Base-by-base conservation (phyloP, 2,888 invertebrate genomes). In the Yponomeuta sedellus region DNA sequence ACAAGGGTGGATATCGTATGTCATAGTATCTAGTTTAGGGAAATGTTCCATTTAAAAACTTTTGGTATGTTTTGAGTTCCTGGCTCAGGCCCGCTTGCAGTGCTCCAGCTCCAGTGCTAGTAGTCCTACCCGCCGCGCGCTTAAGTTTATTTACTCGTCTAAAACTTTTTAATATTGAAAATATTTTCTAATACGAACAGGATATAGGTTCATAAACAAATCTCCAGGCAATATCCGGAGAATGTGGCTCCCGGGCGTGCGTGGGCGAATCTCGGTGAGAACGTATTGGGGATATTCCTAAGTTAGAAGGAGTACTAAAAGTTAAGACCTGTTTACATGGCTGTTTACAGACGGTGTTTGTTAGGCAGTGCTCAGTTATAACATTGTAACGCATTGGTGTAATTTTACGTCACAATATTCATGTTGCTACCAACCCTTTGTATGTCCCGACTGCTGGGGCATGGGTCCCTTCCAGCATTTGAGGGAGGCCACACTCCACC, bases 141-240 rank as follows among this genome's bases (percentile, higher is more conserved):
- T 52, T 4, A 52, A 52, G 44, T 52, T 52, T 52, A 52, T 52
- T 52, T 52, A 16, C 44, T 52, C 44, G 16, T 52, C 44, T 0
- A 12, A 52, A 52, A 52, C 16, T 52, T 52, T 52, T 52, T 52
- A 16, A 52, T 12, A 52, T 12, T 52, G 44, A 52, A 52, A 16
- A 52, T 16, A 16, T 52, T 52, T 52, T 16, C 16, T 52, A 12
- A 52, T 44, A 44, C 12, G 16, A 44, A 44, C 44, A 16, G 44
- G 44, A 44, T 44, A 44, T 52, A 52, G 44, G 44, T 52, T 52
- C 44, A 52, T 52, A 52, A 52, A 52, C 16, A 52, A 52, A 52
- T 52, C 44, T 52, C 44, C 44, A 52, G 44, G 44, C 12, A 52
- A 52, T 52, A 52, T 52, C 44, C 44, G 44, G 44, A 16, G 44